Evolutionary conservation across 2,888 invertebrate species (phyloP).

Genomic region (Chloroclysta siterata): DNA sequence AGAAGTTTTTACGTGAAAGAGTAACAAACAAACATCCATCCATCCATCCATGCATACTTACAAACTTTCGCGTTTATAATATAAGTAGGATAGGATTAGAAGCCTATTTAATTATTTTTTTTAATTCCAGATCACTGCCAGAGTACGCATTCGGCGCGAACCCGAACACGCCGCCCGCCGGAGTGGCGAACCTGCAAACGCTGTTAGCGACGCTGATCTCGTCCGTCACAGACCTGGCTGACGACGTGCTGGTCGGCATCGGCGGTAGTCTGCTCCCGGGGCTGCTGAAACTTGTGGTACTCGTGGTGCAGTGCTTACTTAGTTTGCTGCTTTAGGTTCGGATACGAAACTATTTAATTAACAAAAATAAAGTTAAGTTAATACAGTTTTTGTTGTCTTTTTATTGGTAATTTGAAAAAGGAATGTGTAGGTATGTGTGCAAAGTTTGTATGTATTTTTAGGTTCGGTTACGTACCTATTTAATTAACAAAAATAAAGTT

Average conservation of each 20-base stretch:
- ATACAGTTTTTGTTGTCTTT: no score
- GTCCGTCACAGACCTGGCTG: constrained; percentile 64
- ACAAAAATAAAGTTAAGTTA: background rate
- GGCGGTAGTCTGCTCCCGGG: constrained; percentile 74
- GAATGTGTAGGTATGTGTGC: no score
- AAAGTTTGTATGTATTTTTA: no score
- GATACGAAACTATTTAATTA: constrained; percentile 28
- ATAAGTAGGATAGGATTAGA: no score
- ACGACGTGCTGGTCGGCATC: constrained; percentile 66
- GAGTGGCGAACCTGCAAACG: constrained; percentile 63
- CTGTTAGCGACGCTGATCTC: constrained; percentile 63
- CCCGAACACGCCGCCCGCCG: constrained; percentile 61
- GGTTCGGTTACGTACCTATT: constrained; percentile 8
- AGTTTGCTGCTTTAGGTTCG: constrained; percentile 55
- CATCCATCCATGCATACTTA: no score
- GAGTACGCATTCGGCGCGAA: constrained; percentile 75
- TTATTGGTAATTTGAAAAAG: no score
- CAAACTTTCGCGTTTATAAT: no score
- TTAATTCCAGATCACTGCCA: constrained; percentile 52
- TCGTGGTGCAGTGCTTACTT: constrained; percentile 65
- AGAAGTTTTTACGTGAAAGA: no score
- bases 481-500: constrained; percentile 24
- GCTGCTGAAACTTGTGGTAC: constrained; percentile 67
- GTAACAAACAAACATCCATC: no score
- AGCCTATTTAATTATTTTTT: background rate